Evolutionary conservation across 2,888 invertebrate genomes (phyloP).

Genomic region (Habroteleia sp.): DNA sequence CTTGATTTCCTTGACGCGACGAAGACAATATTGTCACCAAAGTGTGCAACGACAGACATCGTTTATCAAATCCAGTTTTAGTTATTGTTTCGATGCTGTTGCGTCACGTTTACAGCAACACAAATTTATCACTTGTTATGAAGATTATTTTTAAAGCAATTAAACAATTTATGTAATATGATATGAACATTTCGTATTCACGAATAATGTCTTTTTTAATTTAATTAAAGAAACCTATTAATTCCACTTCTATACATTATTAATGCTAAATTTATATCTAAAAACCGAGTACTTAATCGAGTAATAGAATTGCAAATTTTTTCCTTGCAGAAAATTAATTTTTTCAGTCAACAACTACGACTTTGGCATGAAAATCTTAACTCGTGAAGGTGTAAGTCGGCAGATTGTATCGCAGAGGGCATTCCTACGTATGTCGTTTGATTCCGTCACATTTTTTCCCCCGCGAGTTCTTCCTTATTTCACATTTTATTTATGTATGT

Average conservation of each 20-base stretch:
- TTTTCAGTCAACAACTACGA: too few species aligned
- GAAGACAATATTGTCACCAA: slow-evolving; percentile 62
- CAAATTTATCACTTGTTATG: slow-evolving; percentile 15
- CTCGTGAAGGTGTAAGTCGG: slow-evolving; percentile 75
- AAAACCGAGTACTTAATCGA: too few species aligned
- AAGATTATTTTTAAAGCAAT: slow-evolving; percentile 1
- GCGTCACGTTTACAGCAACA: slow-evolving; percentile 13
- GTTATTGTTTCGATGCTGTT: slow-evolving; percentile 46
- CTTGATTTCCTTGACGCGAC: slow-evolving; percentile 63
- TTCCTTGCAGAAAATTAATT: too few species aligned
- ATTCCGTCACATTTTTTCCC: slow-evolving; percentile 34
- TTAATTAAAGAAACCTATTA: too few species aligned
- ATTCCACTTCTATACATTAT: too few species aligned
- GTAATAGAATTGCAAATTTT: too few species aligned
- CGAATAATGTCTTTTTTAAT: too few species aligned
- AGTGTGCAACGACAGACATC: slow-evolving; percentile 56
- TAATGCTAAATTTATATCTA: too few species aligned
- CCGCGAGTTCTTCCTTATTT: background rate
- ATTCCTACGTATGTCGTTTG: slow-evolving; percentile 73
- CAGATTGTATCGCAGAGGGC: slow-evolving; percentile 76
- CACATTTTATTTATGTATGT: background rate
- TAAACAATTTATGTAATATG: background rate
- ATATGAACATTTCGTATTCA: slow-evolving; percentile 1
- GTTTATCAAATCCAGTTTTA: slow-evolving; percentile 50
- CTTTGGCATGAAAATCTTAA: too few species aligned